Evolutionary conservation across 2,113 vertebrate species (phyloP).

Genomic region (Albula goreensis): DNA sequence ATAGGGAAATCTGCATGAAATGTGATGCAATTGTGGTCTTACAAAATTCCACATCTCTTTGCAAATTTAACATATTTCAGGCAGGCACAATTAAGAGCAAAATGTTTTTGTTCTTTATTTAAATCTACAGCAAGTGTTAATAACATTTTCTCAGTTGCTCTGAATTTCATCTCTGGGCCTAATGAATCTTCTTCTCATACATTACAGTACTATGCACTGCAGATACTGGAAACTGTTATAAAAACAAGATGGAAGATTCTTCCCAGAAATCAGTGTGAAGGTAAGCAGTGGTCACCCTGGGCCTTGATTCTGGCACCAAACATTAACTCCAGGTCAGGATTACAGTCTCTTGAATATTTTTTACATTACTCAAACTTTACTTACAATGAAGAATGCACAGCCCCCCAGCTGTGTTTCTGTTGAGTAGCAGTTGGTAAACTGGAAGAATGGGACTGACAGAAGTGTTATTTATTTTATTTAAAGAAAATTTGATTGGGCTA

Average conservation of each 20-base stretch:
- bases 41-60: slow-evolving; percentile 33
- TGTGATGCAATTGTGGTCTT: slow-evolving; percentile 39
- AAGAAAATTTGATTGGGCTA: neutral
- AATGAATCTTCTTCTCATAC: slow-evolving; percentile 58
- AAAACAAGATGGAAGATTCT: slow-evolving; percentile 99
- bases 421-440: neutral
- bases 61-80: slow-evolving; percentile 46
- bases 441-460: neutral
- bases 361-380: neutral
- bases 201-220: slow-evolving; percentile 96
- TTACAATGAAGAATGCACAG: neutral
- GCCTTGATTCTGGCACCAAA: neutral
- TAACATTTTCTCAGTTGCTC: slow-evolving; percentile 1
- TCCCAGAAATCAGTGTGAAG: slow-evolving; percentile 94
- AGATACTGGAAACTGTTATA: slow-evolving; percentile 97
- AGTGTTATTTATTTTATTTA: neutral
- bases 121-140: slow-evolving; percentile 3
- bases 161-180: slow-evolving; percentile 3
- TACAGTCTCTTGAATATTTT: neutral
- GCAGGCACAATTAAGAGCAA: slow-evolving; percentile 58
- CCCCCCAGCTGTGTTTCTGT: neutral
- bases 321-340: neutral
- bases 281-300: slow-evolving; percentile 59
- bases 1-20: slow-evolving; percentile 76
- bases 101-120: slow-evolving; percentile 44